Base-by-base conservation (phyloP, 1,140 invertebrate species). In the Pseudoatta argentina region DNA sequence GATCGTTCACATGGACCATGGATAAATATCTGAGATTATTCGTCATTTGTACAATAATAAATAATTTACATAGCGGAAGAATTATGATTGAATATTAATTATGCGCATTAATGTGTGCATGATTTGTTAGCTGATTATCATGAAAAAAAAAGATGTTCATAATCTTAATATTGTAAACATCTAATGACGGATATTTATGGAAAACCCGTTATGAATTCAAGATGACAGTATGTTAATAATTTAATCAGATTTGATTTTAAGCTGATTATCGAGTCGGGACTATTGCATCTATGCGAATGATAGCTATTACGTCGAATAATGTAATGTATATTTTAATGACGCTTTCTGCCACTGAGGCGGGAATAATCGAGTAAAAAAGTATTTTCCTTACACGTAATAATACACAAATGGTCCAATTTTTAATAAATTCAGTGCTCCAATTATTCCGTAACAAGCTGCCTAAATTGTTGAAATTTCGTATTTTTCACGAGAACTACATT, bases 1-100 rank as follows among this genome's bases (percentile, higher is more conserved):
- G 12, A 51, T 69, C 6, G 30, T 34, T n/a, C 39, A 16, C n/a
- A 4, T 6, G 53, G 16, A 30, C n/a, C 0, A 10, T 16, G 18
- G 27, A 34, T 48, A 21, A 82, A 30, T 69, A 14, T n/a, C 18
- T 57, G 21, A 57, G 30, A 57, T 61, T 34, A 34, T 72, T 48
- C 21, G 48, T 59, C 21, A 18, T 59, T 55, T 55, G 12, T 16
- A n/a, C 24, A 27, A 51, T 51, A 30, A 51, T 83, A 24, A 24
- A 24, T 24, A 24, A 27, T 73, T 83, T 63, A 61, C 12, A 73
- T n/a, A 12, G 7, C 44, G 55, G 18, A 59, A 72, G 24, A 82
- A 82, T 72, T 72, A 48, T 4, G 30, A 71, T 27, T 24, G 21
- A n/a, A 21, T 30, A 72, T 83, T 83, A 83, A 75, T 83, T 83